phyloP scores from a whole-genome alignment of 2,888 invertebrate species.

The Melieria omissa region DNA sequence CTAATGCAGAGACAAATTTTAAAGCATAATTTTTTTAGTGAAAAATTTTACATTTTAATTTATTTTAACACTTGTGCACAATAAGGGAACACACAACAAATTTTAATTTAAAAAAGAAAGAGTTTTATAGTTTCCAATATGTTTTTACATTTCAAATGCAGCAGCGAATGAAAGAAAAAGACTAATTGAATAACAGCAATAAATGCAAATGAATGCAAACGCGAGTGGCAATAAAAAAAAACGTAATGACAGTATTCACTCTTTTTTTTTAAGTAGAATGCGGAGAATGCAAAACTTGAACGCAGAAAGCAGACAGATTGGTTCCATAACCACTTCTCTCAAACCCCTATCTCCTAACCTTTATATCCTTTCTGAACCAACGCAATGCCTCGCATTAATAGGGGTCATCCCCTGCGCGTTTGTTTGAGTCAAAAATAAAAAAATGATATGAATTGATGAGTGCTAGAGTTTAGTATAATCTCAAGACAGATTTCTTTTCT shows the following conservation, averaged over 20 bases:
- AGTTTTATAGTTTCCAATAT: not conserved
- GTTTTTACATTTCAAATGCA: not conserved
- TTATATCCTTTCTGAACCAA: too few species aligned
- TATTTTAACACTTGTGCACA: slow-evolving; percentile 22
- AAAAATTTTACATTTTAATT: slow-evolving; percentile 34
- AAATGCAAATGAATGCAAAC: not conserved
- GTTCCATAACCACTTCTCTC: too few species aligned
- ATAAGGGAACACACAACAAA: slow-evolving; percentile 12
- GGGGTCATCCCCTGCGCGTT: too few species aligned
- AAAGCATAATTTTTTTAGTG: slow-evolving; percentile 31
- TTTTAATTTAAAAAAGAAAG: slow-evolving; percentile 25
- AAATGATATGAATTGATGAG: too few species aligned
- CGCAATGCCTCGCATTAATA: too few species aligned
- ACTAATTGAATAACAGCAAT: not conserved
- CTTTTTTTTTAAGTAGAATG: too few species aligned
- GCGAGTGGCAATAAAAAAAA: not conserved
- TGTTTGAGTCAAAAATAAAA: too few species aligned
- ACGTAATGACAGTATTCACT: too few species aligned
- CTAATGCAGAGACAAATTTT: slow-evolving; percentile 9
- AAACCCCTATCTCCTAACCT: too few species aligned
- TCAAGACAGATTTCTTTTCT: too few species aligned
- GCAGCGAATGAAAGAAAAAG: not conserved
- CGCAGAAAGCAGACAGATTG: not conserved
- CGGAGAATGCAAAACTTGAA: not conserved
- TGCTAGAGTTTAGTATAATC: too few species aligned